Evolutionary conservation across 1,140 invertebrate species (phyloP), one percentile per base, ranked within the genome.

Genomic region (Drosophila watanabei): DNA sequence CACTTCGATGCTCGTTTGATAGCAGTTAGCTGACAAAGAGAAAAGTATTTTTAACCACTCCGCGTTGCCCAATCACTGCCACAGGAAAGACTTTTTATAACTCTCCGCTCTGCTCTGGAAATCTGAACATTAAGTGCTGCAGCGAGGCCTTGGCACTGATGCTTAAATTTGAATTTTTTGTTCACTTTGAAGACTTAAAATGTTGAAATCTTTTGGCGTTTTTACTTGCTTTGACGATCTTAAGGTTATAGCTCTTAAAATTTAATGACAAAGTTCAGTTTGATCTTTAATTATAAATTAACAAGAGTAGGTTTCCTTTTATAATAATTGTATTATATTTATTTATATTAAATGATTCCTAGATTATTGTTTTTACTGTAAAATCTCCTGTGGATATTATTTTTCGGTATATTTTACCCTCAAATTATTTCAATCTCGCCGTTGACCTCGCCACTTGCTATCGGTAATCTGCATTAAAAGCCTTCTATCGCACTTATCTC

Each of bases 11-110:
- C 46, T 35, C 46, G 30, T 48, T 51, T 64, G 76, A 83, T 84
- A 80, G 76, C 69, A 72, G 70, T 72, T 59, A 68, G 11, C 56
- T 79, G 59, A 66, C 52, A 56, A 60, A 64, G 45, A 79, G 35
- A 54, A 72, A 76, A 76, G 52, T 73, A 45, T 71, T 73, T 73
- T 73, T 71, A 71, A 51, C 70, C 59, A 51, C 70, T 20, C 18
- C 5, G 7, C 35, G 30, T 71, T 58, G 37, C 16, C 32, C 45
- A 59, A 60, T 73, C 20, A 59, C 30, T 51, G 70, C 35, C 70
- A 51, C 70, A 58, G 70, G 66, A 71, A 72, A 73, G 65, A n/a
- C 43, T 59, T 41, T 72, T 73, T 70, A 46, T 33, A 72, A 70
- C 43, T 51, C 43, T 51, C 8, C 10, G 52, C 52, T 56, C 52